Conservation (phyloP, 2,888 invertebrate genomes). For the Linnaemya vulpina region DNA sequence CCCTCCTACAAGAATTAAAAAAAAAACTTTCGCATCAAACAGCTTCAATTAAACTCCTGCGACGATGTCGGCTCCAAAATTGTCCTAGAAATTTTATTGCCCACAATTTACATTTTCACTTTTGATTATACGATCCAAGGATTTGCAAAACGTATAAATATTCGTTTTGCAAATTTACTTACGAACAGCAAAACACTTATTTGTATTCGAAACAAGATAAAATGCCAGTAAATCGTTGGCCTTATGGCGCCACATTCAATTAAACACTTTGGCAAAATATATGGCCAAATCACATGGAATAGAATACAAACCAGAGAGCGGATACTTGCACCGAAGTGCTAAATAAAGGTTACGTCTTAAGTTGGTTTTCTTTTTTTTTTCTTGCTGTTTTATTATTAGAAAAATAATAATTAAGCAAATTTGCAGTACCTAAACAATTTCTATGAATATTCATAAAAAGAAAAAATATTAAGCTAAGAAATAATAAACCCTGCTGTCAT, state of each 20-base stretch:
- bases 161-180: background rate
- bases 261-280: conserved; percentile 42
- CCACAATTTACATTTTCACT: background rate
- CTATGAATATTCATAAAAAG: conserved; percentile 32
- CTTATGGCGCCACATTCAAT: conserved; percentile 66
- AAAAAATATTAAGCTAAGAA: background rate
- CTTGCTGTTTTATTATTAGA: too few relatives aligned
- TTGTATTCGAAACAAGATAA: conserved; percentile 30
- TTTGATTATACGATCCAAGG: conserved; percentile 24
- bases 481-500: conserved; percentile 49
- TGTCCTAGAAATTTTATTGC: background rate
- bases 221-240: conserved; percentile 30
- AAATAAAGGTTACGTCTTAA: conserved; percentile 60
- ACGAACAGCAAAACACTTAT: conserved; percentile 16
- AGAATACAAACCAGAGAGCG: conserved; percentile 39
- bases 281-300: conserved; percentile 39
- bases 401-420: conserved; percentile 53
- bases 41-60: too few relatives aligned
- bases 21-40: too few relatives aligned
- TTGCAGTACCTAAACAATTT: conserved; percentile 44
- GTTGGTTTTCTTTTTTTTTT: background rate
- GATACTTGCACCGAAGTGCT: conserved; percentile 55
- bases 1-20: too few relatives aligned
- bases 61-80: background rate
- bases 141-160: background rate